Base-by-base conservation (phyloP, 2,797 vertebrate genomes). In the Bovichtus variegatus region DNA sequence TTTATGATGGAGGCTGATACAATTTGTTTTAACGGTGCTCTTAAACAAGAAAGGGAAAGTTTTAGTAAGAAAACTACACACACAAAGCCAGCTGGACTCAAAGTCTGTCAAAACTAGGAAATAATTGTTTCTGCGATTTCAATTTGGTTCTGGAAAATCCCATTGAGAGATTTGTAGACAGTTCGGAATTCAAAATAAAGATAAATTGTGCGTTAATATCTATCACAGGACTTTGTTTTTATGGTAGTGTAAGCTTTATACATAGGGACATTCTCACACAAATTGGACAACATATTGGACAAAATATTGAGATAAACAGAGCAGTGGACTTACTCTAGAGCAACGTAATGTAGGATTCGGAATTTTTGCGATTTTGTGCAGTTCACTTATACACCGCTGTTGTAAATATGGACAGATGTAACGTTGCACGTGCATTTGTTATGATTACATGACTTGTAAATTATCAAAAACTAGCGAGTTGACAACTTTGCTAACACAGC, bases 31-130 rank as follows among this genome's bases (percentile, higher is more conserved):
- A 21, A 34, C 2, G 31, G 23, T 36, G n/a, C 2, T 64, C 23
- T 47, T 23, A 43, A 41, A 71, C 12, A 49, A 44, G 6, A 51
- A 70, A 58, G 19, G 6, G 9, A 66, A 27, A 8, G 4, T 15
- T 73, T 70, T 51, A 47, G 18, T 62, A 61, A 18, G 9, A 75
- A 67, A 62, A 60, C 19, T 27, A 57, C 3, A 3, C 3, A 3
- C 19, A 62, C 23, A 68, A 41, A 54, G 8, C 27, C 34, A 61
- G 21, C 29, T 65, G 21, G n/a, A 51, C 11, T 74, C 27, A 71
- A 71, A 58, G 50, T 41, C 51, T 59, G 44, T 8, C 61, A 13
- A 71, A 78, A 68, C 19, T 36, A 38, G 9, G 70, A 66, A 57
- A 72, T 3, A 27, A 0, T 36, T 46, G 3, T 43, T 38, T 69